These are phyloP conservation scores for Morpho achilles DNA, from an alignment of 2,888 invertebrate species.

Conservation along the genomic window DNA sequence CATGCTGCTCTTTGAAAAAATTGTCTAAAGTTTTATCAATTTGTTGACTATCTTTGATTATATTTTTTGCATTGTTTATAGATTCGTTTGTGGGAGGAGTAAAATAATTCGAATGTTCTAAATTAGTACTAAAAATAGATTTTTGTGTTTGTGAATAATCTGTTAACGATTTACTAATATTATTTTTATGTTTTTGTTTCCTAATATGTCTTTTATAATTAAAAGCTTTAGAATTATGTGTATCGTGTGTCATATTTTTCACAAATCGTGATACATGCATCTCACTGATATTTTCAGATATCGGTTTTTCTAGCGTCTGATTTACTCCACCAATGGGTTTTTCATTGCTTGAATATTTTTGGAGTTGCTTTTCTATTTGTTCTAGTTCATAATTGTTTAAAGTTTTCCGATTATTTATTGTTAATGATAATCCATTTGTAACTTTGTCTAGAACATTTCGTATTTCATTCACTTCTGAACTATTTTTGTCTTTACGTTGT, in stretches of 20 bases:
- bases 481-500: slow-evolving; percentile 39
- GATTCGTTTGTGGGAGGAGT: slow-evolving; percentile 9
- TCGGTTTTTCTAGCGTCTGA: no score
- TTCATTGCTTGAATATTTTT: slow-evolving; percentile 28
- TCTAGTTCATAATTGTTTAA: slow-evolving; percentile 40
- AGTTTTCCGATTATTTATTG: slow-evolving; percentile 19
- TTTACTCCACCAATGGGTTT: no score
- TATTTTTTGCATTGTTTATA: slow-evolving; percentile 35
- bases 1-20: slow-evolving; percentile 29
- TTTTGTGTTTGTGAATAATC: no score
- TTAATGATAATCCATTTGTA: slow-evolving; percentile 35
- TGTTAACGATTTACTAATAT: no score
- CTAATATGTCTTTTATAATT: no score
- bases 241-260: no score
- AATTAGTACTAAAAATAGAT: no score
- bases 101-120: no score
- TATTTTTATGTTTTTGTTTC: no score
- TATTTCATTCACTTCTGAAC: slow-evolving; percentile 43
- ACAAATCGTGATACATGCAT: no score
- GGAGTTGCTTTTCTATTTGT: slow-evolving; percentile 37
- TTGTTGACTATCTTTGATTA: slow-evolving; percentile 41
- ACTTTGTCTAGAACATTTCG: slow-evolving; percentile 42
- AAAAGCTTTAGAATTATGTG: no score
- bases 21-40: slow-evolving; percentile 33
- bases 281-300: no score